Evolutionary conservation across 2,797 vertebrate species (phyloP), one percentile per base, ranked within the genome.

Genomic region (Alauda arvensis): DNA sequence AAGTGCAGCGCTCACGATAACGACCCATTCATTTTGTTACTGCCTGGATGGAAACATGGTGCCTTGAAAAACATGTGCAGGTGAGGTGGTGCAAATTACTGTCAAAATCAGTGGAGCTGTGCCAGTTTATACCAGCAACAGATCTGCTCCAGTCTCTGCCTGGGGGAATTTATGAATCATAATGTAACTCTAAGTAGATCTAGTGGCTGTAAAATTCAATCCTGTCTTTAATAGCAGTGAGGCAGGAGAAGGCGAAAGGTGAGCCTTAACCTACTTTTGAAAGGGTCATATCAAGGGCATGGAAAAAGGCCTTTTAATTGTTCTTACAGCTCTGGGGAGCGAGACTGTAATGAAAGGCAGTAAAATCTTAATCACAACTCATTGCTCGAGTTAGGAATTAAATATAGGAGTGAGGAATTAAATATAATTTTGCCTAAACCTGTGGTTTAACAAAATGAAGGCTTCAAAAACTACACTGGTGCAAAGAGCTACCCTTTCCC

Each of bases 171-270:
- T 90, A 94, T 95, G 92, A 94, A 93, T 93, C 93, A 94, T 81
- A 83, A 81, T 77, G 74, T 88, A 88, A 72, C 60, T 84, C 81
- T 77, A 83, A 85, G 85, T 94, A 92, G 93, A 94, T 92, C 67
- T 85, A 83, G 87, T 92, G 90, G 80, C 88, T 94, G 80, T 93
- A 94, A 94, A 94, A 92, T 86, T 87, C 94, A 93, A 94, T 89
- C 87, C 83, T 79, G 51, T 60, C 77, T 90, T 92, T 92, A 93
- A 93, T 61, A 92, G 89, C 72, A 91, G 65, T 8, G 83, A 92
- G 89, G 85, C 89, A 89, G 89, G 68, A 90, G 89, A 91, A 92
- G 85, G 89, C 33, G 14, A 90, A 92, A 95, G 90, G 91, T 94
- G 85, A 94, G 80, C 48, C 80, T 48, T 85, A 94, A 81, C 88